These are phyloP conservation scores for Zapornia atra DNA, from an alignment of 2,113 vertebrate species.

Conservation along the genomic window DNA sequence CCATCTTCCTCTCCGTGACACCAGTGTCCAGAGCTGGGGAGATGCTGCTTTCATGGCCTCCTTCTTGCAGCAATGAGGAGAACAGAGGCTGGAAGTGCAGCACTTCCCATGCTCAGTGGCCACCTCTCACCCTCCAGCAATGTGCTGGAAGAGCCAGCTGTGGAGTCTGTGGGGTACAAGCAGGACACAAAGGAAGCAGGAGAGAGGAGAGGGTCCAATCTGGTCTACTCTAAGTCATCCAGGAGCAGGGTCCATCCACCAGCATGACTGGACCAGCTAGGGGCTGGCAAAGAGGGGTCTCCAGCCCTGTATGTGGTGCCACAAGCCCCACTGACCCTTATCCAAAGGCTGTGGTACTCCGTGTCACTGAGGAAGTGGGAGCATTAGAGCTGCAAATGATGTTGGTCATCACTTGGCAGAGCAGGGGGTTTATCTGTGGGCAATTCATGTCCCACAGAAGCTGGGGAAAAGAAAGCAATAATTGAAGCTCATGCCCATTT, in stretches of 20 bases:
- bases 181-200: not conserved
- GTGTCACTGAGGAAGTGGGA: not conserved
- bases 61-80: not conserved
- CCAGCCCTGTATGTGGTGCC: not conserved
- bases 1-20: not conserved
- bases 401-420: not conserved
- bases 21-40: not conserved
- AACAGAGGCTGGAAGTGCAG: not conserved
- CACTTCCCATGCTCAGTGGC: too few relatives aligned
- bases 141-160: not conserved
- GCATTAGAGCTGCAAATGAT: not conserved
- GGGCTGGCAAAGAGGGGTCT: not conserved
- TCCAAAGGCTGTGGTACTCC: fast-evolving
- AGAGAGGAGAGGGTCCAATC: not conserved
- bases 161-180: not conserved
- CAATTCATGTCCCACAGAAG: conserved; percentile 41
- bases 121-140: not conserved
- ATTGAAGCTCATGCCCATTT: conserved; percentile 45
- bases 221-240: not conserved
- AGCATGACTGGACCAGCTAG: not conserved
- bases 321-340: not conserved
- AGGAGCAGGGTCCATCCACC: not conserved
- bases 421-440: conserved; percentile 24
- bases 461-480: conserved; percentile 15
- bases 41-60: not conserved